These are phyloP conservation scores for Xestoiulus laeticollis DNA, from an alignment of 2,888 invertebrate species.

Conservation along the genomic window DNA sequence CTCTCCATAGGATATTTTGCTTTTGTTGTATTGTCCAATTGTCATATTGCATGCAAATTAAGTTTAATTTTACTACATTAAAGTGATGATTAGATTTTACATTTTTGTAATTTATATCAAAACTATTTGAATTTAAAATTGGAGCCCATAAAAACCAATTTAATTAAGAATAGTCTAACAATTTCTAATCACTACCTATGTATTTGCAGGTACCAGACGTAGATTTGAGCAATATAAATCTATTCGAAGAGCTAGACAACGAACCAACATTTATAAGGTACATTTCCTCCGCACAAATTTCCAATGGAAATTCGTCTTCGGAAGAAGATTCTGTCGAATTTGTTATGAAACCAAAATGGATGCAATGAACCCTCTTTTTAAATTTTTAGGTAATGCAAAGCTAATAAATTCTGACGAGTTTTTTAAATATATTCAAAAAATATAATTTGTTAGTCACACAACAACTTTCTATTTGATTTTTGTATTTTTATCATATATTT, in stretches of 20 bases:
- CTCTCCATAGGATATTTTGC: neutral
- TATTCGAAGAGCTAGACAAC: conserved; percentile 39
- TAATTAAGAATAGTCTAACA: neutral
- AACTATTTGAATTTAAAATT: neutral
- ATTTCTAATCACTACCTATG: neutral
- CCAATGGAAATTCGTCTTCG: conserved; percentile 44
- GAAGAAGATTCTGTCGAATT: conserved; percentile 50
- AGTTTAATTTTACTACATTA: neutral
- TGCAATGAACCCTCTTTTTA: conserved; percentile 34
- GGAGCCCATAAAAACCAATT: neutral
- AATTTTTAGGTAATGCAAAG: too few species aligned
- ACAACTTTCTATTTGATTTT: too few species aligned
- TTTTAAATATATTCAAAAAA: too few species aligned
- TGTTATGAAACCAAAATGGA: conserved; percentile 47
- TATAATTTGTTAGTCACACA: too few species aligned
- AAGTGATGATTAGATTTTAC: neutral
- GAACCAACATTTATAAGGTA: neutral
- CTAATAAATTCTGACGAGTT: too few species aligned
- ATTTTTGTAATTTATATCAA: neutral
- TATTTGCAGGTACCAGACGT: conserved; percentile 44
- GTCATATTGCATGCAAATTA: neutral
- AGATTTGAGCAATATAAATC: conserved; percentile 47
- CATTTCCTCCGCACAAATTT: neutral
- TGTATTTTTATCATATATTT: too few species aligned
- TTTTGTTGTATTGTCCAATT: neutral